Evolutionary conservation across 2,113 vertebrate genomes (phyloP).

Genomic region (Hoplias malabaricus): DNA sequence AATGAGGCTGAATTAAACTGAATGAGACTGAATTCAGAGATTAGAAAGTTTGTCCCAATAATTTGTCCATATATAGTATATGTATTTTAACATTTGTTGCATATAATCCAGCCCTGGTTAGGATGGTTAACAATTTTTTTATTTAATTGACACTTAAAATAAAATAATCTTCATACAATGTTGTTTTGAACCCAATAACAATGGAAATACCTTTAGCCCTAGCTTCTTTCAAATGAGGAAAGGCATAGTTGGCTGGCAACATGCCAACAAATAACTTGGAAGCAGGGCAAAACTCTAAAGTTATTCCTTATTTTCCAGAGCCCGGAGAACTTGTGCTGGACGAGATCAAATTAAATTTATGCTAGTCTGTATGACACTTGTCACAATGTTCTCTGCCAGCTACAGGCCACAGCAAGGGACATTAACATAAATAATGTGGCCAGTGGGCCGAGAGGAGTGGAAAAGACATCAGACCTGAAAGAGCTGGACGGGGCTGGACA

Average conservation of each 20-base stretch:
- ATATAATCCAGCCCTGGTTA: too few relatives aligned
- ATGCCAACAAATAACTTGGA: background rate
- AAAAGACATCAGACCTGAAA: conserved; percentile 53
- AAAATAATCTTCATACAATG: too few relatives aligned
- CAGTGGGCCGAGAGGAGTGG: background rate
- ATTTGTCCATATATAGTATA: too few relatives aligned
- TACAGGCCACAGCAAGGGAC: background rate
- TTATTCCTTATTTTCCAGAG: background rate
- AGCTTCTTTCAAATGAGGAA: background rate
- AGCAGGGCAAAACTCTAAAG: background rate
- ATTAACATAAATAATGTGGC: conserved; percentile 16
- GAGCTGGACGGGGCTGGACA: background rate
- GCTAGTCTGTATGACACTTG: conserved; percentile 8
- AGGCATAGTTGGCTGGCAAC: background rate
- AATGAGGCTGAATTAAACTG: too few relatives aligned
- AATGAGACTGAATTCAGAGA: too few relatives aligned
- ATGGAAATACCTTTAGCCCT: background rate
- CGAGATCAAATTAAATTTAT: conserved; percentile 49
- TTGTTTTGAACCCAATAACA: background rate
- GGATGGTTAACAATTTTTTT: too few relatives aligned
- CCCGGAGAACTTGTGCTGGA: background rate
- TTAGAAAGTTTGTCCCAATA: too few relatives aligned
- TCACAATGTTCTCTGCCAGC: background rate
- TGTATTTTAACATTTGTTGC: too few relatives aligned
- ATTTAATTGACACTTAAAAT: too few relatives aligned